Percentiles rank a stretch among this genome's conserved stretches.
These are phyloP conservation scores for Echinarachnius parma DNA, from an alignment of 53 echinoderm and acorn worm species.

Conservation along the genomic window DNA sequence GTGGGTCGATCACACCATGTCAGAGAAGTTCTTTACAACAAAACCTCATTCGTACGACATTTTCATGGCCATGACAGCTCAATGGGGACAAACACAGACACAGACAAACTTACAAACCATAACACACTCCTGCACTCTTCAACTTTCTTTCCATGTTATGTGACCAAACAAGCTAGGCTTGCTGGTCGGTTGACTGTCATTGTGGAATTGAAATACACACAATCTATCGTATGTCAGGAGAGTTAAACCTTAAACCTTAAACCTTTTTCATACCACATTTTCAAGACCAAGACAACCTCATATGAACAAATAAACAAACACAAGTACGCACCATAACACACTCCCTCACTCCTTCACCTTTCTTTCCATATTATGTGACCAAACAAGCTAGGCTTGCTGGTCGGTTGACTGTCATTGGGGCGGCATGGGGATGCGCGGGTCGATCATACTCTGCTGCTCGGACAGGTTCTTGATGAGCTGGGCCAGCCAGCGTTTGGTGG, in stretches of 20 bases:
- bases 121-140: not conserved
- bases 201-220: too few relatives aligned
- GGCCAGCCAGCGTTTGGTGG: constrained; percentile 95
- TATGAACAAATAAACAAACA: not conserved
- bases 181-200: constrained; percentile 42
- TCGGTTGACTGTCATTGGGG: constrained; percentile 53
- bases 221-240: too few relatives aligned
- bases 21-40: too few relatives aligned
- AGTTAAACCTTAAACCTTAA: too few relatives aligned
- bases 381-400: constrained; percentile 44
- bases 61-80: too few relatives aligned
- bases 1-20: too few relatives aligned
- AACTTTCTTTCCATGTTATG: constrained; percentile 2
- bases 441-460: constrained; percentile 75
- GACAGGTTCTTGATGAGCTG: constrained; percentile 99
- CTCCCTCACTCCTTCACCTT: constrained; percentile 14
- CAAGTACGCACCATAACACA: too few relatives aligned
- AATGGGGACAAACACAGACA: too few relatives aligned
- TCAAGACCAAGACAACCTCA: too few relatives aligned
- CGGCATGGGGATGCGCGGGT: constrained; percentile 84
- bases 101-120: too few relatives aligned
- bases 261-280: too few relatives aligned
- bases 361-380: constrained; percentile 24
- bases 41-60: too few relatives aligned
- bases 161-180: constrained; percentile 45